Conservation (phyloP, 2,888 invertebrate species). For the Ophion slaviceki region DNA sequence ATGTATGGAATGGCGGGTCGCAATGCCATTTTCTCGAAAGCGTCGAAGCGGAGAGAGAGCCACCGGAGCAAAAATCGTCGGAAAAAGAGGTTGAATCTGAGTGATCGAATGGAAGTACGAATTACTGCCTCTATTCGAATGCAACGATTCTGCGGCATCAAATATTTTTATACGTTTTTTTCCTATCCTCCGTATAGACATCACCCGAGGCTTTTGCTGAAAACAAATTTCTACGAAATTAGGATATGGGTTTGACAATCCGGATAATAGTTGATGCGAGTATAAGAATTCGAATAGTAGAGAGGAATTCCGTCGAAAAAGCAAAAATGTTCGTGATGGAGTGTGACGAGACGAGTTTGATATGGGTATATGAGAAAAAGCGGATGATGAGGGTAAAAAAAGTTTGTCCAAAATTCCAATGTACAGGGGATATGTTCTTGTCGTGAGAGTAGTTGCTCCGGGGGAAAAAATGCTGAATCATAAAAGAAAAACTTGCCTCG, state of each 20-base stretch:
- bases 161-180: conserved; percentile 7
- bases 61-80: conserved; percentile 21
- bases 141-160: not conserved
- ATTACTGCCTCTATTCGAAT: conserved; percentile 10
- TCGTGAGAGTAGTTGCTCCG: conserved; percentile 22
- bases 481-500: conserved; percentile 2
- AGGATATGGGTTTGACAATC: conserved; percentile 31
- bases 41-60: conserved; percentile 12
- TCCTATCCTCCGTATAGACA: not conserved
- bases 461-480: conserved; percentile 67
- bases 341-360: conserved; percentile 60
- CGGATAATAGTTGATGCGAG: conserved; percentile 26
- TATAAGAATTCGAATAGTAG: conserved; percentile 67
- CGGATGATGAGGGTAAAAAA: conserved; percentile 46
- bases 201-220: not conserved
- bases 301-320: conserved; percentile 66
- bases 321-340: conserved; percentile 35
- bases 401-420: conserved; percentile 58
- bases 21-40: conserved; percentile 19
- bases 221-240: conserved; percentile 47
- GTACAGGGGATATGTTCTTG: conserved; percentile 14
- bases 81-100: conserved; percentile 9
- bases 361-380: conserved; percentile 48
- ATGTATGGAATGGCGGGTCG: conserved; percentile 27
- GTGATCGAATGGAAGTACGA: conserved; percentile 29